Conservation (phyloP, 2,888 invertebrate species). For the Acleris laterana region DNA sequence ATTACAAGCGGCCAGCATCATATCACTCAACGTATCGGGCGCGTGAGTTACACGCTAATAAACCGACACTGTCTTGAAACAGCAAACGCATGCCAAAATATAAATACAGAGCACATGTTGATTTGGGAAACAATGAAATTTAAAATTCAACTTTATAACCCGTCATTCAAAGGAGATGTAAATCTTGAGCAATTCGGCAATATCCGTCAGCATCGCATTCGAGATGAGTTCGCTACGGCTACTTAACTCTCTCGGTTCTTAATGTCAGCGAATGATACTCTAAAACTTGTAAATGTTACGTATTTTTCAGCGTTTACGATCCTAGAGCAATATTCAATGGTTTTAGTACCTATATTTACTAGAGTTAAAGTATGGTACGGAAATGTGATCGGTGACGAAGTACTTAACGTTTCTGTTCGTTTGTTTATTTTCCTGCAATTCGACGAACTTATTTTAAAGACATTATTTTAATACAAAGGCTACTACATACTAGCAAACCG, state of each 20-base stretch:
- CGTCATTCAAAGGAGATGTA: constrained; percentile 25
- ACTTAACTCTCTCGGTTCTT: not conserved
- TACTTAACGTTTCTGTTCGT: too few species aligned
- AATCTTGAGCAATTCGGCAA: constrained; percentile 14
- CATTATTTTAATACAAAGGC: too few species aligned
- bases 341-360: too few species aligned
- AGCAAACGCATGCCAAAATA: constrained; percentile 4
- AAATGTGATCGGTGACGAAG: too few species aligned
- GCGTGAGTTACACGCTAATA: constrained; percentile 15
- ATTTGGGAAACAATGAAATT: constrained; percentile 12
- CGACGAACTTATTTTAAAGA: too few species aligned
- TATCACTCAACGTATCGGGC: constrained; percentile 20
- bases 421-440: too few species aligned
- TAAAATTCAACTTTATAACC: constrained; percentile 28
- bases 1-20: constrained; percentile 9
- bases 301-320: too few species aligned
- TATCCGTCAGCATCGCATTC: not conserved
- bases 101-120: not conserved
- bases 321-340: not conserved
- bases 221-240: not conserved
- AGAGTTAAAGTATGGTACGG: too few species aligned
- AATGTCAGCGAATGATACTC: constrained; percentile 2
- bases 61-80: not conserved
- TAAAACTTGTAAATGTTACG: too few species aligned
- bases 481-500: too few species aligned